Evolutionary conservation across 2,797 vertebrate species (phyloP).

Genomic region (Gadopsis marmoratus): DNA sequence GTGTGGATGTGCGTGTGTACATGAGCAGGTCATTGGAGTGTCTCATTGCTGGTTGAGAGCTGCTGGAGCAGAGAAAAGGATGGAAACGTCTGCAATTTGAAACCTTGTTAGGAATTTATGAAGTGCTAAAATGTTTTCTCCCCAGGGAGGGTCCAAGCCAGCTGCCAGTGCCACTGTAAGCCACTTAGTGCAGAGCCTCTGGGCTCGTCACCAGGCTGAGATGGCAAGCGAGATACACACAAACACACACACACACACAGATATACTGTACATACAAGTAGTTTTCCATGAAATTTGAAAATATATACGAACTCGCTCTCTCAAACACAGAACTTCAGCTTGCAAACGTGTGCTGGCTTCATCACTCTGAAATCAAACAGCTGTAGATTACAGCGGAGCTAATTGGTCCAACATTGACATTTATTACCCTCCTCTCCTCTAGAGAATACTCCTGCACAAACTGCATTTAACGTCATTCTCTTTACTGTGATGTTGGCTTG

Average conservation of each 20-base stretch:
- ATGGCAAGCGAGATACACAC: conserved; percentile 65
- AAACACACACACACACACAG: conserved; percentile 23
- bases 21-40: conserved; percentile 61
- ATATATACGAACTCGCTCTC: conserved; percentile 27
- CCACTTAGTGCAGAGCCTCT: conserved; percentile 78
- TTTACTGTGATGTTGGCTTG: conserved; percentile 54
- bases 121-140: conserved; percentile 99
- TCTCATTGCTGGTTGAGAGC: conserved; percentile 70
- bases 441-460: conserved; percentile 49
- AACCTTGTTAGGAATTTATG: conserved; percentile 99
- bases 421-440: conserved; percentile 56
- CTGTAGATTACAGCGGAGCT: conserved; percentile 81
- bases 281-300: conserved; percentile 50
- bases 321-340: conserved; percentile 9
- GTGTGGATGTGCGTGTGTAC: conserved; percentile 30
- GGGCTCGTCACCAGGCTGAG: conserved; percentile 68
- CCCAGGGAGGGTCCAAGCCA: conserved; percentile 91
- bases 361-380: conserved; percentile 79
- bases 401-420: conserved; percentile 76
- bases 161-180: conserved; percentile 89
- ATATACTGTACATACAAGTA: conserved; percentile 26
- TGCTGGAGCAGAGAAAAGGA: conserved; percentile 87
- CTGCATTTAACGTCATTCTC: conserved; percentile 55
- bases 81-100: conserved; percentile 93
- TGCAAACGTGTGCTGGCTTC: conserved; percentile 59